Evolutionary conservation across 37 sponge, comb jelly and placozoan genomes (phyloP), one percentile per base, ranked within the genome.

Genomic region (Haliclona indistincta): DNA sequence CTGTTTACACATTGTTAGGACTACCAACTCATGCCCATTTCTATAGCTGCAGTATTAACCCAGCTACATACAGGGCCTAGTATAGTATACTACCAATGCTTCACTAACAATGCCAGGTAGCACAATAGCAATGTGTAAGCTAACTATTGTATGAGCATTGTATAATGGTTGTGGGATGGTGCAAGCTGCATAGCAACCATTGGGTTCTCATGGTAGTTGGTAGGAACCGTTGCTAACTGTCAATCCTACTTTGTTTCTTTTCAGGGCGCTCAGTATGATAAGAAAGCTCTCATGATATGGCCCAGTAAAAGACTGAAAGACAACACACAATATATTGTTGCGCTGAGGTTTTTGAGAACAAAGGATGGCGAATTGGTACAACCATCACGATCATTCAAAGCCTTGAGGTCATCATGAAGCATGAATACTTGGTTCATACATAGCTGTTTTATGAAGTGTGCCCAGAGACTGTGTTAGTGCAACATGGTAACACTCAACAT

Each of bases 221-320:
- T 8, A 53, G 26, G 60, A 19, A 2, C 23, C 38, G 35, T 44
- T 64, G n/a, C n/a, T n/a, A n/a, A n/a, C 20, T 63, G 20, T 29
- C 15, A 13, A 63, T 22, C 19, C 38, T 40, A 66, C 68, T 40
- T 39, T 6, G 29, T 40, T 6, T 28, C 68, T n/a, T n/a, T n/a
- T n/a, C n/a, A n/a, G n/a, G n/a, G n/a, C n/a, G n/a, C n/a, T n/a
- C 63, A 81, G 81, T 51, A 43, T 26, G 42, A 43, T 0, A 40
- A 73, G 32, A 54, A 67, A 28, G 73, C 84, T 2, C 63, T 90
- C 29, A 90, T 81, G 82, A 58, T 90, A 22, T 90, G 91, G 91
- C 91, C 91, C 3, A 70, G 56, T 37, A 39, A 67, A 22, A 47
- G 82, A 2, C 68, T 90, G 43, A 19, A 72, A 40, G 74, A 76